Evolutionary conservation across 1,140 invertebrate genomes (phyloP).

Genomic region (Phocides pigmalion): DNA sequence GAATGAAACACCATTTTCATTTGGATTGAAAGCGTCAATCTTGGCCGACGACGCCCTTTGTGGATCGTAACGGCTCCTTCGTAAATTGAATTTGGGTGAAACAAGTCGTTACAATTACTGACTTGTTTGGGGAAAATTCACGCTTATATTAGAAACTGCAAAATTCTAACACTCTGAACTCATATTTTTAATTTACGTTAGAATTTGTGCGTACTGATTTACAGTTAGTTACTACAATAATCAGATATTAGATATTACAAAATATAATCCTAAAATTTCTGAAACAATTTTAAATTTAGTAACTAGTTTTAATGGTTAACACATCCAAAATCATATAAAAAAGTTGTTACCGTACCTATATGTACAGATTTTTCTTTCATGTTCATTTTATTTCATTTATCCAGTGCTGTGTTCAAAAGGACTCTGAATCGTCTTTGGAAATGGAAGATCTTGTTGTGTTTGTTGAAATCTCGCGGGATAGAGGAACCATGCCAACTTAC

Average conservation of each 20-base stretch:
- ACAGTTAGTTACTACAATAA: no score
- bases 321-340: neutral
- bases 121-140: constrained; percentile 6
- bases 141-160: neutral
- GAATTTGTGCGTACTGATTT: no score
- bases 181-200: no score
- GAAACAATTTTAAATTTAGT: no score
- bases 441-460: constrained; percentile 51
- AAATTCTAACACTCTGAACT: neutral
- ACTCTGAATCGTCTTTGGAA: constrained; percentile 82
- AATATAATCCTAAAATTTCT: no score
- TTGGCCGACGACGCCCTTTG: constrained; percentile 32
- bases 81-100: constrained; percentile 65
- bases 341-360: no score
- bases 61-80: constrained; percentile 44
- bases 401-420: constrained; percentile 78
- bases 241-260: no score
- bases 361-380: neutral
- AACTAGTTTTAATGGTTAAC: no score
- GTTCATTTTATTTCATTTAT: constrained; percentile 34
- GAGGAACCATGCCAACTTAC: constrained; percentile 81
- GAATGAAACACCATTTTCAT: constrained; percentile 34
- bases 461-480: constrained; percentile 55
- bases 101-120: constrained; percentile 58
- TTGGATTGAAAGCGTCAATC: constrained; percentile 33